Evolutionary conservation across 2,888 invertebrate species (phyloP).

Genomic region (Chromoteleia sp.): DNA sequence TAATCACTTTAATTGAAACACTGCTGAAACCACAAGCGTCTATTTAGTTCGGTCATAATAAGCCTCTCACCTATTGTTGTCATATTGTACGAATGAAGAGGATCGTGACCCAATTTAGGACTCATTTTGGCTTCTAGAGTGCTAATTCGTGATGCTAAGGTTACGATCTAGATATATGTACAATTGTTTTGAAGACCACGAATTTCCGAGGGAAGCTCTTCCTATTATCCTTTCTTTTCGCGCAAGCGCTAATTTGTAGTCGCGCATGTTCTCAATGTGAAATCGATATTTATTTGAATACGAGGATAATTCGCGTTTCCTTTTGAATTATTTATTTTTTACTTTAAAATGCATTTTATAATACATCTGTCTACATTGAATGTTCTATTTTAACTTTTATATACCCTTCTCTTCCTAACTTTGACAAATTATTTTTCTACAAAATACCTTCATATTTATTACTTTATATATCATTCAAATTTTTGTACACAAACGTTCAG

Average conservation of each 20-base stretch:
- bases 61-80: conserved; percentile 78
- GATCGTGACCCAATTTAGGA: conserved; percentile 82
- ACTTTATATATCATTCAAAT: no score
- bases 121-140: conserved; percentile 75
- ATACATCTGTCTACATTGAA: neutral
- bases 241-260: conserved; percentile 37
- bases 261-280: conserved; percentile 36
- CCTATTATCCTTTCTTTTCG: conserved; percentile 39
- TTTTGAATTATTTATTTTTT: neutral
- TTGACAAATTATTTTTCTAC: no score
- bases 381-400: no score
- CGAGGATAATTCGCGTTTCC: neutral
- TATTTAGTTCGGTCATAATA: conserved; percentile 24
- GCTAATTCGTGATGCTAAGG: conserved; percentile 21
- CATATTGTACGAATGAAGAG: conserved; percentile 80
- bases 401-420: no score
- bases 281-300: conserved; percentile 62
- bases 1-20: conserved; percentile 7
- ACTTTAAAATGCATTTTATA: neutral
- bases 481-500: no score
- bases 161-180: conserved; percentile 48
- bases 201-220: conserved; percentile 27
- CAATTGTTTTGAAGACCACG: conserved; percentile 60
- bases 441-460: no score
- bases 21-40: neutral